phyloP scores from a whole-genome alignment of 2,797 vertebrate species.

The Gastrophryne carolinensis region DNA sequence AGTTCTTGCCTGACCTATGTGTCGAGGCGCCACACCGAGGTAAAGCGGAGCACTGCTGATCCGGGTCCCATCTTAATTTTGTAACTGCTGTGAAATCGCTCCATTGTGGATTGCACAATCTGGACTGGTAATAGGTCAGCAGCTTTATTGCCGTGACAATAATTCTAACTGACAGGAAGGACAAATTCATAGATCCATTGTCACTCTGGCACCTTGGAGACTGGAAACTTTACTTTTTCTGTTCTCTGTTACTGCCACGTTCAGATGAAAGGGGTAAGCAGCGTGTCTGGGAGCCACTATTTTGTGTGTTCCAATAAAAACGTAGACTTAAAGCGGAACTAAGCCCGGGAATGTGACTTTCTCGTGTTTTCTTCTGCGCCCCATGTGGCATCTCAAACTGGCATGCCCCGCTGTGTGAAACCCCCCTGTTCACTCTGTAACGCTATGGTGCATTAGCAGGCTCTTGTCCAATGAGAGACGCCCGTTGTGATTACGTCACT shows the following conservation, averaged over 20 bases:
- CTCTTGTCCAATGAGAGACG: no score
- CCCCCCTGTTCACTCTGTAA: no score
- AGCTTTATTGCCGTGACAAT: conserved; percentile 28
- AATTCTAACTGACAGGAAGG: conserved; percentile 38
- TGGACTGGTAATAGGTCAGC: conserved; percentile 16
- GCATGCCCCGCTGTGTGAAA: no score
- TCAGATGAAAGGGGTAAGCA: background rate
- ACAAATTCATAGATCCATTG: conserved; percentile 26
- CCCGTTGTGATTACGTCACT: no score
- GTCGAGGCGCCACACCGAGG: background rate
- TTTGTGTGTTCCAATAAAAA: background rate
- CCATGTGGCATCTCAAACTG: no score
- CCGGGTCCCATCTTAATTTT: background rate
- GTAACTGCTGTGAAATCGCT: conserved; percentile 5
- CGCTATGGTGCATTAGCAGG: no score
- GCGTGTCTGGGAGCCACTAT: background rate
- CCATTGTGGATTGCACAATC: conserved; percentile 5
- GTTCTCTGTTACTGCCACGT: background rate
- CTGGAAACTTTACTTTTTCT: conserved; percentile 10
- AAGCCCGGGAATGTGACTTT: no score
- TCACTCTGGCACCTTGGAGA: conserved; percentile 1
- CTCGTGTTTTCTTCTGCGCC: no score
- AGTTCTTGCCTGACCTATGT: background rate
- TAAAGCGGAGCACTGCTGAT: background rate
- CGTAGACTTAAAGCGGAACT: no score